phyloP scores from a whole-genome alignment of 2,113 vertebrate genomes.

The Cephalopterus ornatus region DNA sequence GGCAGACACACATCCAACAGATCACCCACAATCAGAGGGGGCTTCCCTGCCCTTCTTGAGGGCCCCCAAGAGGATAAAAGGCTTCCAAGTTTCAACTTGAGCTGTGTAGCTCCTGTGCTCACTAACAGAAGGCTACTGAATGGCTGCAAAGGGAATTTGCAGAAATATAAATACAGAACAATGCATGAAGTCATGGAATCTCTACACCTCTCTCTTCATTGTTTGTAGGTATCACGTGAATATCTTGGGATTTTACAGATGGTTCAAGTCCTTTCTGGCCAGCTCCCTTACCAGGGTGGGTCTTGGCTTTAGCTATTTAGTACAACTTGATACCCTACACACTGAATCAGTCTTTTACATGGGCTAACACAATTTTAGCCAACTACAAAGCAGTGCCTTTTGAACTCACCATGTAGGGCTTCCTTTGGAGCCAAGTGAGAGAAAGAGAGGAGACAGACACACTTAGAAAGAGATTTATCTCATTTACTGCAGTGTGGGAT shows the following conservation, averaged over 20 bases:
- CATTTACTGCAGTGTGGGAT: neutral
- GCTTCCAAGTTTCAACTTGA: neutral
- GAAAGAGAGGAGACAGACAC: neutral
- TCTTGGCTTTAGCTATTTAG: neutral
- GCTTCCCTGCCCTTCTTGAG: neutral
- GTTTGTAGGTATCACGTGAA: neutral
- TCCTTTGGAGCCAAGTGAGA: neutral
- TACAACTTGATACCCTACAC: neutral
- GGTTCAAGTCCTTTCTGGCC: neutral
- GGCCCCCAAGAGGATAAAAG: neutral
- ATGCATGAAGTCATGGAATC: neutral
- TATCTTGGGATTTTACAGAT: neutral
- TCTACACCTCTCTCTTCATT: neutral
- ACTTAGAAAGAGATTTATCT: neutral
- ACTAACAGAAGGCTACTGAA: neutral
- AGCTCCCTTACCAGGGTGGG: neutral
- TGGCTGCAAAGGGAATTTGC: neutral
- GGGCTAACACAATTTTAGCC: neutral
- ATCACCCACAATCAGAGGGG: accelerated
- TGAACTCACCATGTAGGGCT: neutral
- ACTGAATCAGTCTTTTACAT: neutral
- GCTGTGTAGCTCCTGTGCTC: neutral
- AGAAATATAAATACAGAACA: neutral
- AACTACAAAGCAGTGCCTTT: neutral
- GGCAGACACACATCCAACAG: neutral